Percentiles rank a stretch among this genome's conserved stretches.
phyloP scores from a whole-genome alignment of 2,888 invertebrate species.

The Rotaria socialis region DNA sequence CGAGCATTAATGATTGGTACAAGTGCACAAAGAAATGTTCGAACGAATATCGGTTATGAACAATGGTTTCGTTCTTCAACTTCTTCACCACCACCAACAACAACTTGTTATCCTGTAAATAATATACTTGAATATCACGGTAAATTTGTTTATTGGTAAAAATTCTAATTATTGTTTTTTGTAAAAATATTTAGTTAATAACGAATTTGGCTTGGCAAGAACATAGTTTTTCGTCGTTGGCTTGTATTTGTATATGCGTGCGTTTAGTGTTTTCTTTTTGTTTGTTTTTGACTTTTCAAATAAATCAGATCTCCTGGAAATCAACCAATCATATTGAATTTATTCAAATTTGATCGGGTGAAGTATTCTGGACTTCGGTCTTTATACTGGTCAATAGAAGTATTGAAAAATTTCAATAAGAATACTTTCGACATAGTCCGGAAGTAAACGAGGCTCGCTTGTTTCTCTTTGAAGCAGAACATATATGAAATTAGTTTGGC shows the following conservation, averaged over 20 bases:
- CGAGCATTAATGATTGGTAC: not conserved
- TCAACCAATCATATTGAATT: too few relatives aligned
- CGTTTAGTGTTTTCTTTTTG: not conserved
- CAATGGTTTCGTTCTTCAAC: not conserved
- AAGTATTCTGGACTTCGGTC: too few relatives aligned
- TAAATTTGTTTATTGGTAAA: not conserved
- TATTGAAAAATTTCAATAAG: too few relatives aligned
- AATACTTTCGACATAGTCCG: too few relatives aligned
- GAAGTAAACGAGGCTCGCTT: too few relatives aligned
- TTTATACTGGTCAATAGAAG: too few relatives aligned
- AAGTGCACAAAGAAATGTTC: not conserved
- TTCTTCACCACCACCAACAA: not conserved
- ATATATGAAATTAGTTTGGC: too few relatives aligned
- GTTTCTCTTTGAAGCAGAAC: too few relatives aligned
- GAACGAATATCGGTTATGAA: not conserved
- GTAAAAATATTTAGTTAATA: not conserved
- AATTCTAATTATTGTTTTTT: too few relatives aligned
- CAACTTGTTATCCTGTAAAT: constrained; percentile 2
- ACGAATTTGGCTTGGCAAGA: not conserved
- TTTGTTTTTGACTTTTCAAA: not conserved
- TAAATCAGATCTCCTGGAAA: not conserved
- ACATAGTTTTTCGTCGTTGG: not conserved
- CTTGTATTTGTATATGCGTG: not conserved
- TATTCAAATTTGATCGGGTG: too few relatives aligned
- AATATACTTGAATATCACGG: not conserved